Conservation (phyloP, 2,888 invertebrate genomes). For the Odontomyia ornata region DNA sequence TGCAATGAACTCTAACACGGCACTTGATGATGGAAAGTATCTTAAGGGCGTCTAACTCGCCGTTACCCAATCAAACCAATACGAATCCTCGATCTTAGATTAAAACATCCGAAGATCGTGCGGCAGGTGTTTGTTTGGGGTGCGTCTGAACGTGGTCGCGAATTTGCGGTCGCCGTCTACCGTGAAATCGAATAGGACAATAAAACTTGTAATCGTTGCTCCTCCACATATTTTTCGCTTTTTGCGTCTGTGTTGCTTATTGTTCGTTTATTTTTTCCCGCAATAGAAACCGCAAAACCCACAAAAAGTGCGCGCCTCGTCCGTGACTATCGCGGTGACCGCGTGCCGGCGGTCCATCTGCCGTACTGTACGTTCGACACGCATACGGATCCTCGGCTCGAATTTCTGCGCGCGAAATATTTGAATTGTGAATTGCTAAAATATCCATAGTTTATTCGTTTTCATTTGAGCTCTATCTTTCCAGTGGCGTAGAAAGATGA, state of each 20-base stretch:
- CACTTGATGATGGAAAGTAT: too few relatives aligned
- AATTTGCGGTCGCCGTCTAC: slow-evolving; percentile 23
- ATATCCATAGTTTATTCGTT: not conserved
- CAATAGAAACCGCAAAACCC: slow-evolving; percentile 9
- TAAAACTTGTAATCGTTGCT: not conserved
- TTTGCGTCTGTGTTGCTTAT: not conserved
- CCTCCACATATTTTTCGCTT: not conserved
- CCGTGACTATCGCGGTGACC: not conserved
- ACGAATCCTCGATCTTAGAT: too few relatives aligned
- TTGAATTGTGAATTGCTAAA: not conserved
- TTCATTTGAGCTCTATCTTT: too few relatives aligned
- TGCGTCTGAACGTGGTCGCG: not conserved
- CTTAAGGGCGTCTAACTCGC: too few relatives aligned
- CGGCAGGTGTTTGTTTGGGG: not conserved
- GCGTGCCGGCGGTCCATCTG: too few relatives aligned
- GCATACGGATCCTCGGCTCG: too few relatives aligned
- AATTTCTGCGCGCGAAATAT: not conserved
- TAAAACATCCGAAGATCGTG: not conserved
- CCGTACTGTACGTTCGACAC: too few relatives aligned
- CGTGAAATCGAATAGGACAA: not conserved
- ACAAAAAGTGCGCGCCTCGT: not conserved
- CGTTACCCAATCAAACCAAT: too few relatives aligned
- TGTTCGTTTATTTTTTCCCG: not conserved
- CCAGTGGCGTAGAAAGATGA: not conserved
- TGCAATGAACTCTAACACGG: too few relatives aligned